Evolutionary conservation across 2,888 invertebrate species (phyloP).

Genomic region (Drosophila ochracea): DNA sequence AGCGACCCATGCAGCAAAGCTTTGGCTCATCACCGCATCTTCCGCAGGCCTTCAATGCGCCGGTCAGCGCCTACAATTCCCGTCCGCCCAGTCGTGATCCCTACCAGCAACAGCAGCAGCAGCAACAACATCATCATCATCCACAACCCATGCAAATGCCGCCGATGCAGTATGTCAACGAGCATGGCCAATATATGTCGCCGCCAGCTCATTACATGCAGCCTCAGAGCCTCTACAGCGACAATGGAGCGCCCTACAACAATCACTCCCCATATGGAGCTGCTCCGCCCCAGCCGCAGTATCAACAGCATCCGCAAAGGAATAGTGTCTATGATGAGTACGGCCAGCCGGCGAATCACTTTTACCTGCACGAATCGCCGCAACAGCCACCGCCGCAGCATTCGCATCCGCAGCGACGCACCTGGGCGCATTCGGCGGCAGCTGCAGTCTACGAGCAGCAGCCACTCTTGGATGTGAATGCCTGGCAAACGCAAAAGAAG

Average conservation of each 20-base stretch:
- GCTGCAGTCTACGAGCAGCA: slow-evolving; percentile 80
- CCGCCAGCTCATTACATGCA: slow-evolving; percentile 80
- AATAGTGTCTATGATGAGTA: slow-evolving; percentile 87
- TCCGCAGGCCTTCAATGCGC: slow-evolving; percentile 83
- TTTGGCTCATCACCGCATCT: slow-evolving; percentile 85
- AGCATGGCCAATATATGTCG: slow-evolving; percentile 84
- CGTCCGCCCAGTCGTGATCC: slow-evolving; percentile 85
- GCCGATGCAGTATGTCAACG: slow-evolving; percentile 85
- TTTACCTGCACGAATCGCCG: slow-evolving; percentile 90
- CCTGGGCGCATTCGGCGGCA: slow-evolving; percentile 88
- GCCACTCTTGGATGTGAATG: slow-evolving; percentile 84
- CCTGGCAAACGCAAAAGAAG: slow-evolving; percentile 84
- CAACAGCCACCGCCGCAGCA: slow-evolving; percentile 63
- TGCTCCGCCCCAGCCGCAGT: slow-evolving; percentile 84
- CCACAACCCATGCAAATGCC: slow-evolving; percentile 57
- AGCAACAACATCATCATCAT: slow-evolving; percentile 62
- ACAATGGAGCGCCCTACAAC: slow-evolving; percentile 84
- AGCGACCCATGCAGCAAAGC: slow-evolving; percentile 82
- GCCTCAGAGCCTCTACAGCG: slow-evolving; percentile 83
- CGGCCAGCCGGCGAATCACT: slow-evolving; percentile 87
- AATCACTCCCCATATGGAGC: slow-evolving; percentile 77
- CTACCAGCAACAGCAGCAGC: slow-evolving; percentile 80
- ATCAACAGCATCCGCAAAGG: slow-evolving; percentile 85
- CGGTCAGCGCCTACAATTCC: slow-evolving; percentile 82
- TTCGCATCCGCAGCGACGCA: slow-evolving; percentile 87